These are phyloP conservation scores for Lasioglossum vierecki DNA, from an alignment of 2,888 invertebrate species.

Conservation along the genomic window DNA sequence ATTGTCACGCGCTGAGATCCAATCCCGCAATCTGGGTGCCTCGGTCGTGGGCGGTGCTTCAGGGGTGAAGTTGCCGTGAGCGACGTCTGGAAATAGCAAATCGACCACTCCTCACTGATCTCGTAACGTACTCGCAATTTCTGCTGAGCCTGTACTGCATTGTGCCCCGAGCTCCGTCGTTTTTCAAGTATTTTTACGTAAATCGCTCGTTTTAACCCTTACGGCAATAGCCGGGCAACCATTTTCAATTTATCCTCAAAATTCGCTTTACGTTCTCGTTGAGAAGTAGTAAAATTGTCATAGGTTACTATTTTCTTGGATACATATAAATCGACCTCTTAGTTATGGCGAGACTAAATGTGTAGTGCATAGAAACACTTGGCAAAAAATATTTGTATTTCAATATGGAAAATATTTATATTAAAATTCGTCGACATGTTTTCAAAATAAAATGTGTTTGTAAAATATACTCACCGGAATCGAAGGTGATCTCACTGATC, in stretches of 20 bases:
- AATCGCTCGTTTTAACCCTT: constrained; percentile 1
- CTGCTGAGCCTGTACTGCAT: not conserved
- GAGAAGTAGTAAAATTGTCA: not conserved
- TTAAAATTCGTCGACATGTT: not conserved
- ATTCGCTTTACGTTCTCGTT: not conserved
- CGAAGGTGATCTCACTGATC: constrained; percentile 95
- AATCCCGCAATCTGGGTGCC: constrained; percentile 78
- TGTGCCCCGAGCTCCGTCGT: not conserved
- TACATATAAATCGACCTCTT: not conserved
- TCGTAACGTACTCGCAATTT: not conserved
- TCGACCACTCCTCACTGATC: constrained; percentile 20
- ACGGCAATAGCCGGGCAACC: not conserved
- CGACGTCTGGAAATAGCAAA: constrained; percentile 83
- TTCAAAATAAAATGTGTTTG: not conserved
- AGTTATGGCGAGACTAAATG: not conserved
- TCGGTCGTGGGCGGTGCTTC: constrained; percentile 84
- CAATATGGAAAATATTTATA: not conserved
- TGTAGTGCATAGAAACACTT: not conserved
- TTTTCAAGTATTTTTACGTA: not conserved
- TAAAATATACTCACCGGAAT: constrained; percentile 87
- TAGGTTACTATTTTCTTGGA: not conserved
- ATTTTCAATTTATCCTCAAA: not conserved
- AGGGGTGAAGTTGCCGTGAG: constrained; percentile 86
- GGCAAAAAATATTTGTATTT: not conserved
- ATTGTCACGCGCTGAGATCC: constrained; percentile 77